Base-by-base conservation (phyloP, 2,797 vertebrate genomes). In the Allobates femoralis region DNA sequence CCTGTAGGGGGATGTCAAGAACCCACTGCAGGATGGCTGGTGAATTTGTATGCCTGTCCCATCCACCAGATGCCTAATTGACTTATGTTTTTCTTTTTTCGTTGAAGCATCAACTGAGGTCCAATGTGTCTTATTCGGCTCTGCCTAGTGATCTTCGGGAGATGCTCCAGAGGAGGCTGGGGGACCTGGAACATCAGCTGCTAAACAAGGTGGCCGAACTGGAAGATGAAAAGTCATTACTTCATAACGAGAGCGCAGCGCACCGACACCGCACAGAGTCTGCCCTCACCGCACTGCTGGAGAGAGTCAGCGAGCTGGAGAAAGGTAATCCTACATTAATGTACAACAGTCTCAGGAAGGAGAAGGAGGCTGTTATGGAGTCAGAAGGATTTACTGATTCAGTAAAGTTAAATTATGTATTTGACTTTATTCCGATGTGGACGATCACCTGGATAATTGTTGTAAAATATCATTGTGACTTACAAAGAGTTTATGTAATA, bases 161-260 rank as follows among this genome's bases (percentile, higher is more conserved):
- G 90, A 94, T 98, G 90, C 96, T 99, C n/a, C 98, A 99, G 90
- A 94, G 92, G 51, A 93, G 97, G 26, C 96, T 99, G 0, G 95
- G 93, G 2, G 97, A 98, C 84, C 93, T 99, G 91, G 97, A 99
- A 91, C 95, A 95, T 18, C 98, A 99, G 88, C 96, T 99, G 11
- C 93, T 98, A 37, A 96, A 92, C 93, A 99, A 98, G 91, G 98
- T 99, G 93, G 96, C 94, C 0, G 97, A 96, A 92, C 94, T 99
- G 75, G 97, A 99, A 92, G 95, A 96, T 41, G 98, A 99, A 92
- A 99, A 99, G 89, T 96, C 94, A 56, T 90, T 96, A 93, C 94
- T 99, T n/a, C 96, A 97, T 90, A 99, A 99, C 0, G 97, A 98
- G 92, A 99, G 96, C 0, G 95, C 96, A 0, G 95, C 95, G n/a